Evolutionary conservation across 2,113 vertebrate species (phyloP).

Genomic region (Gambusia affinis): DNA sequence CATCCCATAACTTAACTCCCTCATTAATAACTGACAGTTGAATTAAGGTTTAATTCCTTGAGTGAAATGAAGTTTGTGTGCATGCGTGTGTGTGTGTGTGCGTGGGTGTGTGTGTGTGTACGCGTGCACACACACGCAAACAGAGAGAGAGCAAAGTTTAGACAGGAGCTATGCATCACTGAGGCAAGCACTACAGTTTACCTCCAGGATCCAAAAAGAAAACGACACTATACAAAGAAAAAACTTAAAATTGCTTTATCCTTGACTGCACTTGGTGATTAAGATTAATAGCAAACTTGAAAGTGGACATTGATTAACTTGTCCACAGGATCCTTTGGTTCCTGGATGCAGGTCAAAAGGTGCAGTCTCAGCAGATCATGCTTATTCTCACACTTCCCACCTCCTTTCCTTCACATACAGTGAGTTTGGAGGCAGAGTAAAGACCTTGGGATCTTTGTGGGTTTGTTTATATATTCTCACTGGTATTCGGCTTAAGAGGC

Average conservation of each 20-base stretch:
- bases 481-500: neutral
- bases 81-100: no score
- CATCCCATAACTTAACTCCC: neutral
- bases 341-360: neutral
- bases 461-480: neutral
- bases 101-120: no score
- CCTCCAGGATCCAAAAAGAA: neutral
- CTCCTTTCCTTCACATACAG: neutral
- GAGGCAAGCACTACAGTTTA: neutral
- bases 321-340: neutral
- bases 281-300: neutral
- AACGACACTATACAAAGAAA: neutral
- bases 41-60: no score
- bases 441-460: neutral
- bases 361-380: neutral
- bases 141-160: constrained; percentile 10
- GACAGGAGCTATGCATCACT: constrained; percentile 16
- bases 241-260: neutral
- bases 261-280: neutral
- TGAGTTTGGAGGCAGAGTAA: neutral
- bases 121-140: no score
- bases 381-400: neutral
- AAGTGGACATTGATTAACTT: neutral
- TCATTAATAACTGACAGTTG: neutral
- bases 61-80: no score